Evolutionary conservation across 2,888 invertebrate genomes (phyloP), one percentile per base, ranked within the genome.

Genomic region (Agrochola lychnidis): DNA sequence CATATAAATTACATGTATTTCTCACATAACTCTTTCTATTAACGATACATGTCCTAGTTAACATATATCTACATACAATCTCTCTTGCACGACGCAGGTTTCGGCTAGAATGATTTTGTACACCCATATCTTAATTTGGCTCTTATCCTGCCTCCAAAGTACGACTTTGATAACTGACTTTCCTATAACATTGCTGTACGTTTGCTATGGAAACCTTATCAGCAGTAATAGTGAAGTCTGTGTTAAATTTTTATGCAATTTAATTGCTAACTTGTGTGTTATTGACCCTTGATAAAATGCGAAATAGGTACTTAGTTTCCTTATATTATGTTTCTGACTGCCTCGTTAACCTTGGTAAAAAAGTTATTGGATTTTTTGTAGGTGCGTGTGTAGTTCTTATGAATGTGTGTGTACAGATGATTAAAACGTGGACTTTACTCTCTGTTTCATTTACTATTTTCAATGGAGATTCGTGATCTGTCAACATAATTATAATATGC

Each of bases 1-100:
- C 36, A 30, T 40, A 4, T 48, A 10, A 57, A 48, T 42, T 71
- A 77, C 7, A 7, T 64, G 30, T 70, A 40, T 70, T 59, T 59
- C 42, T 78, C 78, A 48, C 30, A 7, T 62, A 76, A 76, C 25
- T 63, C 1, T 30, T n/a, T 22, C 25, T 53, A 25, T 25, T 53
- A 30, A 45, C 42, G 19, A 40, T 70, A 19, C 22, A 68, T 25
- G 57, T 56, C 56, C n/a, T 53, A 12, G 40, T 25, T 40, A 30
- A 22, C 7, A 25, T 7, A 19, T 10, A 9, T 22, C 16, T 16
- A 45, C 19, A 36, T 42, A 16, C 6, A 71, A 25, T 48, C 6
- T 64, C n/a, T 40, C 9, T 25, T 36, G 10, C 48, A 66, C 66
- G 30, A 66, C 30, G 7, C 12, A 7, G 25, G 19, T 48, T 14